phyloP scores from a whole-genome alignment of 2,797 vertebrate genomes.

The Chelon auratus region DNA sequence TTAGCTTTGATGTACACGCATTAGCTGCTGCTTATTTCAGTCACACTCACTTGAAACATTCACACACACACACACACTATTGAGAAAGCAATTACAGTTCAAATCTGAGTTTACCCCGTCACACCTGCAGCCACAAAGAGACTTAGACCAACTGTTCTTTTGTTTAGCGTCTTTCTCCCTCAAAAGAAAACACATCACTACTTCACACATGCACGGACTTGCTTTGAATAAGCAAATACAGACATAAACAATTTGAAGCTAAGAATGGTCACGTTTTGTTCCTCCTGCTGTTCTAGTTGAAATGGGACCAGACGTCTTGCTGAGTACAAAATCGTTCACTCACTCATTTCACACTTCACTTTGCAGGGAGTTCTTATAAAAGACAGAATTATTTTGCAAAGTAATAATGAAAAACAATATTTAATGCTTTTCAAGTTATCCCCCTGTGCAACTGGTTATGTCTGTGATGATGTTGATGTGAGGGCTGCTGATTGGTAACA shows the following conservation, averaged over 20 bases:
- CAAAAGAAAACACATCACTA: constrained; percentile 34
- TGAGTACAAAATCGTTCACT: constrained; percentile 32
- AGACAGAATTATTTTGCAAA: constrained; percentile 11
- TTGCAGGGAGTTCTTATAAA: not conserved
- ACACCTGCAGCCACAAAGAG: constrained; percentile 79
- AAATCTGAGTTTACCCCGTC: constrained; percentile 64
- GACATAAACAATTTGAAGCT: constrained; percentile 48
- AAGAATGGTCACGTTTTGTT: constrained; percentile 44
- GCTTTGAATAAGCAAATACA: constrained; percentile 56
- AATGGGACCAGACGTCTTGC: constrained; percentile 33
- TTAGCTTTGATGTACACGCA: constrained; percentile 60
- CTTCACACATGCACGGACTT: constrained; percentile 19
- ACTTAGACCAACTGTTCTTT: constrained; percentile 71
- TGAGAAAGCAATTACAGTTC: constrained; percentile 58
- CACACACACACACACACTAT: constrained; percentile 20
- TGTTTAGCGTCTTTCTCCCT: constrained; percentile 60
- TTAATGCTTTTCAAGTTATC: constrained; percentile 11
- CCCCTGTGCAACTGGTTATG: not conserved
- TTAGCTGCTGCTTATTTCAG: constrained; percentile 69
- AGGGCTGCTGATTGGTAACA: not conserved
- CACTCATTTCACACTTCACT: constrained; percentile 27
- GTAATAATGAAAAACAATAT: constrained; percentile 8
- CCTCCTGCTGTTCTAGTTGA: constrained; percentile 47
- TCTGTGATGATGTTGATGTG: constrained; percentile 2
- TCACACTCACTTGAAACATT: constrained; percentile 50